Evolutionary conservation across 2,113 vertebrate genomes (phyloP).

Genomic region (rat (Rattus norvegicus)): GRCr8 NC_086024.1:17148001-17148500

Average conservation of each 20-base stretch:
- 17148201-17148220: background rate
- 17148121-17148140: background rate
- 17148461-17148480: background rate
- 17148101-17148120: background rate
- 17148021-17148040: background rate
- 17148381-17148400: background rate
- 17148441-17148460: background rate
- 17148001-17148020: background rate
- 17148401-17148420: no score
- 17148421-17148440: no score
- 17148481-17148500: background rate
- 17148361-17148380: background rate
- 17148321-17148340: background rate
- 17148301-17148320: background rate
- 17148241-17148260: background rate
- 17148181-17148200: background rate
- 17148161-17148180: background rate
- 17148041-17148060: background rate
- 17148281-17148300: background rate
- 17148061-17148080: background rate
- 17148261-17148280: background rate
- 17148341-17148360: background rate
- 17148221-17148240: background rate
- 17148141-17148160: background rate
- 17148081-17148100: background rate